Evolutionary conservation across 2,113 vertebrate species (phyloP), one percentile per base, ranked within the genome.

Genomic region (Acrocephalus arundinaceus): DNA sequence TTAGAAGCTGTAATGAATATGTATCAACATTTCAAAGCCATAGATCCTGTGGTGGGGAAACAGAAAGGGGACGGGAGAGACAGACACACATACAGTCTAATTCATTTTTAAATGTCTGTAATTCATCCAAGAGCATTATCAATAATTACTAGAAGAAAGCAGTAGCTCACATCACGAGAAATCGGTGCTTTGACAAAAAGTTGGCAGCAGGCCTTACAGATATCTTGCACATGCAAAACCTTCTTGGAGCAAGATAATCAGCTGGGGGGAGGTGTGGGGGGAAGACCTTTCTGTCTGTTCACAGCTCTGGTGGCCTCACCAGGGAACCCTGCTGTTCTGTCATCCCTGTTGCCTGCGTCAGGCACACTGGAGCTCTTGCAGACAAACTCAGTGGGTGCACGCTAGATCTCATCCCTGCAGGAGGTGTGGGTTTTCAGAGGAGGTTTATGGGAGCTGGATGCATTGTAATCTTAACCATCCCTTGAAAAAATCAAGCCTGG

Each of bases 51-150:
- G 80, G 90, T 81, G 90, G 85, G 46, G 85, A 89, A 93, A 89
- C 54, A 88, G 85, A 95, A 92, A 89, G n/a, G 79, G 80, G 48
- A 80, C 0, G 2, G 52, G 35, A 78, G 70, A 85, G 88, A 96
- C 87, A 96, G 87, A 92, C 93, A 92, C 75, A 92, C 72, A 83
- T 86, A 94, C 73, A 61, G 37, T 66, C 91, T 96, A 93, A 97
- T 95, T 95, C 73, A 95, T 89, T 97, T 96, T 97, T 74, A 95
- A 96, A 91, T 45, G 90, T 95, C 85, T 96, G 86, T 97, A 97
- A 96, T 96, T 96, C 93, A 94, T 96, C 93, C 95, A 96, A 92
- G 66, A 95, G 74, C 76, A 89, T 96, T 96, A 94, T 95, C 93
- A 97, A 95, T 97, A 96, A 96, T 96, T 97, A 87, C 93, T 93